phyloP scores from a whole-genome alignment of 2,888 invertebrate species.

The Spilosoma lubricipeda region DNA sequence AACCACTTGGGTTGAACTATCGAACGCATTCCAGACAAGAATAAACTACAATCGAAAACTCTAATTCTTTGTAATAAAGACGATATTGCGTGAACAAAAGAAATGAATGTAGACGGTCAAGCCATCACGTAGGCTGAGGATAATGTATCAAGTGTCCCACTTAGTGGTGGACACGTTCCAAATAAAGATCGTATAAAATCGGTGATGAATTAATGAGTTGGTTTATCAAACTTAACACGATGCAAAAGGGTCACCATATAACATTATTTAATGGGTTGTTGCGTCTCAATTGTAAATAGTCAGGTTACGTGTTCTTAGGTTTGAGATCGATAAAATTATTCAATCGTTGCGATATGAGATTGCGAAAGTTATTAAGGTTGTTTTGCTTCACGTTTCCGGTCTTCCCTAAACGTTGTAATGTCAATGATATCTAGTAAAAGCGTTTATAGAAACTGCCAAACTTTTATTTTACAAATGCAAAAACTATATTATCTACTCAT shows the following conservation, averaged over 20 bases:
- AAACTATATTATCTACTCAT: no score
- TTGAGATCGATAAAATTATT: slow-evolving; percentile 19
- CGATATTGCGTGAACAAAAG: slow-evolving; percentile 35
- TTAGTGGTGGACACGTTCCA: slow-evolving; percentile 58
- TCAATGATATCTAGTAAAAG: background rate
- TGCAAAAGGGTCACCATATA: slow-evolving; percentile 26
- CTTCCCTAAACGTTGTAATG: background rate
- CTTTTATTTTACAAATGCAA: background rate
- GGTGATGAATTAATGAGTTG: slow-evolving; percentile 58
- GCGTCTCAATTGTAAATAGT: slow-evolving; percentile 32
- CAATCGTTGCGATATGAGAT: slow-evolving; percentile 21
- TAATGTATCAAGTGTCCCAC: slow-evolving; percentile 65
- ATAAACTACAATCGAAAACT: slow-evolving; percentile 50
- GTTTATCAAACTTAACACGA: slow-evolving; percentile 45
- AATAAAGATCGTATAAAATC: slow-evolving; percentile 68
- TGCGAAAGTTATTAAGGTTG: background rate
- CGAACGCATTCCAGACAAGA: slow-evolving; percentile 5
- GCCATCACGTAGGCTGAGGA: slow-evolving; percentile 65
- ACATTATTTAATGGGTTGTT: slow-evolving; percentile 36
- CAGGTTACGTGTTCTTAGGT: slow-evolving; percentile 34
- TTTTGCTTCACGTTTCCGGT: background rate
- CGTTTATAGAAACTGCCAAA: background rate
- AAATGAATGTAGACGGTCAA: slow-evolving; percentile 48
- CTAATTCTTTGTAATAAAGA: slow-evolving; percentile 53
- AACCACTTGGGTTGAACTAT: slow-evolving; percentile 19